Base-by-base conservation (phyloP, 2,888 invertebrate species). In the Ophioninae sp. region DNA sequence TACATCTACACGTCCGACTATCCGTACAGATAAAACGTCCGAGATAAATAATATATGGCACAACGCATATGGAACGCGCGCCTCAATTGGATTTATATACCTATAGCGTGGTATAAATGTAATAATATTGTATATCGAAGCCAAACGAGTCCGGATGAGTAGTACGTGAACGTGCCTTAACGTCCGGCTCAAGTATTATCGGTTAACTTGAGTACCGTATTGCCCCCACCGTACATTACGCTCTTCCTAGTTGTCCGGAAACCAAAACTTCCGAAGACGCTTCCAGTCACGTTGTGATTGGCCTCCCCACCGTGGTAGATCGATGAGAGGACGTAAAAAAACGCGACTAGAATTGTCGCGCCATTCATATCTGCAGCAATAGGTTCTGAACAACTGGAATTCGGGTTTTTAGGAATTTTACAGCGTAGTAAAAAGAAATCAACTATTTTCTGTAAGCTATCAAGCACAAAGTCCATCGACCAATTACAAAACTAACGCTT, bases 51-150 rank as follows among this genome's bases (percentile, higher is more conserved):
- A 72, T 76, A 65, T 72, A 70, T 39, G 62, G 50, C 56, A 44
- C 21, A 50, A 64, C n/a, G 17, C 20, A 57, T 76, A 81, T 64
- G 62, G 37, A 37, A 17, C 37, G 64, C 30, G 17, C n/a, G 56
- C 69, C 68, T 57, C 41, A 17, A 21, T n/a, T 67, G 17, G 44
- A n/a, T 5, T 10, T 57, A 21, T 69, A 44, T 37, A 56, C 65
- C 7, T 72, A 62, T 39, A 57, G 77, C 30, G 56, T 61, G 64
- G 72, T 81, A 81, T 75, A 78, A 79, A 84, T 81, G 79, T 84
- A 88, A 89, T 89, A 87, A 87, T 87, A 57, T 75, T 37, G 87
- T 87, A 88, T 88, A 88, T 89, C 86, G 86, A 88, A 85, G 82
- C 86, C 84, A 82, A 84, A 82, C 83, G 84, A 85, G 86, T 30